Evolutionary conservation across 2,797 vertebrate genomes (phyloP).

Genomic region (Spondyliosoma cantharus): DNA sequence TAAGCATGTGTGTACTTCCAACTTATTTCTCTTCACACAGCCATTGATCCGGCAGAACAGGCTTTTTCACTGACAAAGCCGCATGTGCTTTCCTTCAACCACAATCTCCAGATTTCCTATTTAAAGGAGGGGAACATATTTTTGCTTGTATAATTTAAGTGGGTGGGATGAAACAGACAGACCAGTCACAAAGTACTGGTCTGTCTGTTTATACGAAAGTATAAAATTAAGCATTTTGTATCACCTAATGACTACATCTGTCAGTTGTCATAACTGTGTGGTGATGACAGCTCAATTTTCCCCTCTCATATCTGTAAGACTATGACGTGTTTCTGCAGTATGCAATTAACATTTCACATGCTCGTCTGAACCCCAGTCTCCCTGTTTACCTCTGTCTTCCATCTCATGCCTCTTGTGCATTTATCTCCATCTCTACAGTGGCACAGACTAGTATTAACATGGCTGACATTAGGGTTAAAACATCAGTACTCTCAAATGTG

Average conservation of each 20-base stretch:
- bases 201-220: too few species aligned
- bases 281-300: slow-evolving; percentile 28
- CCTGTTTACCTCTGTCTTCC: slow-evolving; percentile 10
- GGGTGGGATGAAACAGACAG: neutral
- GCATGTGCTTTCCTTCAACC: slow-evolving; percentile 20
- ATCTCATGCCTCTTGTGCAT: neutral
- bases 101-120: slow-evolving; percentile 34
- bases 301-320: slow-evolving; percentile 7
- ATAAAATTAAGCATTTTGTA: slow-evolving; percentile 26
- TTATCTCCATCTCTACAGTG: neutral
- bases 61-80: slow-evolving; percentile 19
- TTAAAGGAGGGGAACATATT: slow-evolving; percentile 9
- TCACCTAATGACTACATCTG: slow-evolving; percentile 25
- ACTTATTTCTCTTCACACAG: neutral
- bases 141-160: neutral
- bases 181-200: neutral
- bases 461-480: slow-evolving; percentile 33
- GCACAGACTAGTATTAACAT: slow-evolving; percentile 11
- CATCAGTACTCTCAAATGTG: slow-evolving; percentile 16
- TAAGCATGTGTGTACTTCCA: slow-evolving; percentile 3
- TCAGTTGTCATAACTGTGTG: slow-evolving; percentile 8
- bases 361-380: slow-evolving; percentile 14
- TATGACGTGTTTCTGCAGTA: slow-evolving; percentile 43
- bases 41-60: slow-evolving; percentile 14
- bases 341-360: slow-evolving; percentile 49